Base-by-base conservation (phyloP, 2,888 invertebrate species). In the Dynastes maya region DNA sequence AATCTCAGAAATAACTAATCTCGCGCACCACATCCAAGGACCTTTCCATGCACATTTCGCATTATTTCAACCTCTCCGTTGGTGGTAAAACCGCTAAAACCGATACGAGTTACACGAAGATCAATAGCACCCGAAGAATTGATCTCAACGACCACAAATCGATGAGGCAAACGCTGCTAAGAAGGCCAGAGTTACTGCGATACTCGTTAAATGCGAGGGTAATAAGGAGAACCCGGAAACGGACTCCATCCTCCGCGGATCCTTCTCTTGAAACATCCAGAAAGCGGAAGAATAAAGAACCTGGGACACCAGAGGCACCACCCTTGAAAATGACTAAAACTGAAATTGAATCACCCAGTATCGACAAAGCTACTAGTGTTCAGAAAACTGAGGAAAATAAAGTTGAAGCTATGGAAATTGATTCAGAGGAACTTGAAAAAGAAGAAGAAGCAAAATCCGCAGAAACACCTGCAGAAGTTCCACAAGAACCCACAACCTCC, bases 1-100 rank as follows among this genome's bases (percentile, higher is more conserved):
- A 95, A 84, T 96, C 98, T 13, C 98, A 98, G 88, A 95, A 96
- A 86, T 90, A 98, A 9, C 91, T 98, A 2, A 97, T 98, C 87
- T 91, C 91, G 0, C 91, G 96, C 87, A 93, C 96, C 2, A 89
- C 90, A 22, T 91, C 92, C 64, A 98, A 98, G 0, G 94, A 98
- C 88, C 86, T 98, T 81, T 89, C 93, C 83, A 92, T 93, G 63
- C 88, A 90, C 77, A 91, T 98, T 78, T 91, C 92, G 68, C 95
- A 94, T 0, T 94, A 96, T 88, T 98, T 97, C 87, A 98, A 98
- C 86, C 97, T 97, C 0, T 92, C 92, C 3, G 91, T 95, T 78
- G 98, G 98, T 0, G 88, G 91, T 45, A 98, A 98, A 88, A 93
- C 93, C 81, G 95, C 22, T 22, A 22, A 22, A 96, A 82, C 22